Evolutionary conservation across 2,888 invertebrate species (phyloP), one percentile per base, ranked within the genome.

Genomic region (Sipha maydis): DNA sequence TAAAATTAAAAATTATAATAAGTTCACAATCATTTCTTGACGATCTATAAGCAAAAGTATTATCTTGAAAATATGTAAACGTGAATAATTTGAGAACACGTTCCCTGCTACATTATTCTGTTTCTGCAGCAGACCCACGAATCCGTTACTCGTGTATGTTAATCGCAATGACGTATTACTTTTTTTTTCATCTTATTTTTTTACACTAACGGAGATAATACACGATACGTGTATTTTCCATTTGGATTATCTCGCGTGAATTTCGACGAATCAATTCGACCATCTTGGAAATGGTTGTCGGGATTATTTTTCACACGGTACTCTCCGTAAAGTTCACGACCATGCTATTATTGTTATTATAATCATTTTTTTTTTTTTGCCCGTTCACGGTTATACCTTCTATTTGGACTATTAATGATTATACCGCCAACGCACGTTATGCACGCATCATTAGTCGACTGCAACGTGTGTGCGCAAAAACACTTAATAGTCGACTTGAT

Each of bases 181-280:
- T n/a, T 67, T n/a, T n/a, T 69, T 28, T 25, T 67, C 25, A 54
- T 25, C 25, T 25, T 38, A 5, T 38, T 38, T 48, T 48, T 14
- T 14, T 11, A 48, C 69, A 7, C 11, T n/a, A 11, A 69, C 69
- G 11, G 28, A 11, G 69, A n/a, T 28, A 28, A 69, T 69, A 11
- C 28, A 11, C 21, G 25, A 25, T 25, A 8, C 61, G 61, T 25
- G 61, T 34, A 8, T 71, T 31, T 71, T 71, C 28, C 48, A 25
- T 78, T 54, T 7, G 56, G 31, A 67, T 67, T n/a, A 80, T 41
- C 19, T 41, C 21, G 28, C 41, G 41, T 31, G 69, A 48, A 71
- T 71, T 25, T 83, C 69, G 31, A 25, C 38, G 38, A 61, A 80
- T 80, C 61, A 19, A 80, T 80, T 80, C 38, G 8, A n/a, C 61